phyloP scores from a whole-genome alignment of 2,888 invertebrate species.

The Leptinotarsa peninsularis region DNA sequence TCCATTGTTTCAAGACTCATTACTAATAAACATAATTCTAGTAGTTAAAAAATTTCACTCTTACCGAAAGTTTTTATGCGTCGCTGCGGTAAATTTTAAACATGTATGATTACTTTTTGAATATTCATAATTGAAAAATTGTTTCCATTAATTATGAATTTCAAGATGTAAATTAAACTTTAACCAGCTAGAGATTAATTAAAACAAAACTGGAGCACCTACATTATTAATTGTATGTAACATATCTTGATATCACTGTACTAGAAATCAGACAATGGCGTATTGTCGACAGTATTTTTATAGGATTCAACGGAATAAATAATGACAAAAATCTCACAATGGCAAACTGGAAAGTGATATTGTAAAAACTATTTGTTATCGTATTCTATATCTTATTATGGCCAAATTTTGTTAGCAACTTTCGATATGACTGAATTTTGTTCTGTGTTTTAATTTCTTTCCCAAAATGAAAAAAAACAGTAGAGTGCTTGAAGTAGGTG shows the following conservation, averaged over 20 bases:
- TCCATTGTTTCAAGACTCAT: too few relatives aligned
- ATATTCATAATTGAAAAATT: neutral
- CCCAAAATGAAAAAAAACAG: too few relatives aligned
- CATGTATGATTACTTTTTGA: too few relatives aligned
- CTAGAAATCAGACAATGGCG: constrained; percentile 14
- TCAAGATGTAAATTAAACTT: constrained; percentile 6
- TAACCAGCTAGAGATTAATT: constrained; percentile 5
- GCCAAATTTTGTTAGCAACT: too few relatives aligned
- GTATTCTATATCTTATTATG: too few relatives aligned
- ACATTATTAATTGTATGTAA: constrained; percentile 15
- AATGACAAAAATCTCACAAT: too few relatives aligned
- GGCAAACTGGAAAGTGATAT: too few relatives aligned
- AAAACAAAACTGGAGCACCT: constrained; percentile 6
- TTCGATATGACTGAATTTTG: too few relatives aligned
- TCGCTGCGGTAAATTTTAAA: neutral
- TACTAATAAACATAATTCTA: too few relatives aligned
- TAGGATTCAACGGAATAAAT: neutral
- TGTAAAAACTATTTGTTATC: too few relatives aligned
- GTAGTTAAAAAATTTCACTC: neutral
- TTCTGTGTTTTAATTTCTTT: too few relatives aligned
- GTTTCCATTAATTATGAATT: neutral
- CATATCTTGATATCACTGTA: neutral
- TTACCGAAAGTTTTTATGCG: constrained; percentile 1
- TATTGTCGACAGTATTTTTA: neutral
- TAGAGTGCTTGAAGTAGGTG: too few relatives aligned